Base-by-base conservation (phyloP, 2,888 invertebrate species). In the Agrotis clavis region DNA sequence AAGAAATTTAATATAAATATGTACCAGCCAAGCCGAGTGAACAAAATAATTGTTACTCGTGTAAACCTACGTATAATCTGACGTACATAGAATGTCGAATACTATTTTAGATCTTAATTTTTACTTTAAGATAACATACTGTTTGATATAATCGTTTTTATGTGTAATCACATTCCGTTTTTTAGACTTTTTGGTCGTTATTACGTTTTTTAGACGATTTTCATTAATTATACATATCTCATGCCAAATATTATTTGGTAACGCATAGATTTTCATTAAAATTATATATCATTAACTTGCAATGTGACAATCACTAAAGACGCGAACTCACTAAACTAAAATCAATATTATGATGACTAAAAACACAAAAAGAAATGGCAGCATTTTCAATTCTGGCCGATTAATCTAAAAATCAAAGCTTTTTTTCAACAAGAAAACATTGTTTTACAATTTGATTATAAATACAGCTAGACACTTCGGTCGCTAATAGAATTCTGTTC, bases 151-250 rank as follows among this genome's bases (percentile, higher is more conserved):
- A 86, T 87, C 70, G 59, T 86, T 83, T 41, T 76, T 85, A 67
- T 84, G 84, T 82, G 72, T 86, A 83, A 86, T 86, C 83, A 93
- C 93, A 93, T 93, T 93, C 92, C 92, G 90, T 90, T 90, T 90
- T 87, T 75, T 89, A 89, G 86, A 85, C 83, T 79, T 85, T 84
- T 88, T 83, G 85, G 85, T 86, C 80, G 66, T 85, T 84, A 74
- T 84, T 81, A 74, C 86, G 74, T 84, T 87, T 81, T n/a, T 84
- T 74, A 83, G 63, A 65, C 18, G 21, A 75, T 73, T 79, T 82
- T 80, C 67, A 84, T 70, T 77, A 75, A 70, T 70, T 81, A 82
- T 67, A 81, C 74, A 77, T 79, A 79, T 82, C 69, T 59, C 71
- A 71, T 47, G 62, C 73, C 68, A 84, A 82, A 82, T 71, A 67